Base-by-base conservation (phyloP, 2,113 vertebrate species). In the Motacilla tschutschensis region DNA sequence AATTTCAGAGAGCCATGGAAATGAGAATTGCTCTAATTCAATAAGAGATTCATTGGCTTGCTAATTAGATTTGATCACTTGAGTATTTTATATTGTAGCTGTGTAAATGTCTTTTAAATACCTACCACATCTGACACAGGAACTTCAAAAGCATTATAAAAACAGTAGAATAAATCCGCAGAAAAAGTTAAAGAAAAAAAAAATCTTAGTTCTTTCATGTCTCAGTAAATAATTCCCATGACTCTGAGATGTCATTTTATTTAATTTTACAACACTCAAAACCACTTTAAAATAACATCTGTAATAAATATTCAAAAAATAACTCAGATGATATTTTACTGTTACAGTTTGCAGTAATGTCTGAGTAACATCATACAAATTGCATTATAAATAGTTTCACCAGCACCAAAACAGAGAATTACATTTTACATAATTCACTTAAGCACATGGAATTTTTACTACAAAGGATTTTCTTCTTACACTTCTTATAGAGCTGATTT, bases 21-120 rank as follows among this genome's bases (percentile, higher is more conserved):
- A 88, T 82, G 60, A 82, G 47, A 92, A 92, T 79, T 79, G 57
- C 40, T 74, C 31, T 84, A 89, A 92, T 92, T 74, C 57, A 83
- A 41, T 93, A 83, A 88, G 12, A 79, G 57, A 86, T 88, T 66
- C 33, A 71, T 50, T 90, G 20, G 47, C 53, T 92, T 92, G 88
- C 80, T 93, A 78, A 81, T 84, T 69, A 79, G 41, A 54, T 79
- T 73, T 77, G 79, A 80, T 60, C 57, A 72, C 35, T 41, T 73
- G 44, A 76, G 8, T 83, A 71, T 60, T 84, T 85, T 36, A 46
- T 82, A 43, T 41, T 79, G 44, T 29, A 86, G 75, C 48, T 77
- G 36, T n/a, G 4, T 65, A 82, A 81, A 22, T 63, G 69, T 53
- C 47, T 84, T 79, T 87, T 47, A 75, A 91, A 88, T 86, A 84